phyloP scores from a whole-genome alignment of 1,140 invertebrate genomes.

The Trichogramma pretiosum region DNA sequence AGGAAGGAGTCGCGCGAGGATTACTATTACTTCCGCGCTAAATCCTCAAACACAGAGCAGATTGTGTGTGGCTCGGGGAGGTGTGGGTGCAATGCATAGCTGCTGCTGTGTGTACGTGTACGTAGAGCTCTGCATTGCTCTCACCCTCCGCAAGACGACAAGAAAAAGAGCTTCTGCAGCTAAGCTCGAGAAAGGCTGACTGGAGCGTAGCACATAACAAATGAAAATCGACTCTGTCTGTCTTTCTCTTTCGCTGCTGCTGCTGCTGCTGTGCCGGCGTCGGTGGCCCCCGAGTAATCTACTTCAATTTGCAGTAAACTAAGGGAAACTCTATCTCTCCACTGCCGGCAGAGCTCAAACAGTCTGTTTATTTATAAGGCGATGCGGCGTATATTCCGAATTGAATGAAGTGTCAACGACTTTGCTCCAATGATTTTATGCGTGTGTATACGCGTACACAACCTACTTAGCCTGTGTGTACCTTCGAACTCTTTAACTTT shows the following conservation, averaged over 20 bases:
- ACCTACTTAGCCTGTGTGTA: too few relatives aligned
- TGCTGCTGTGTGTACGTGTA: too few relatives aligned
- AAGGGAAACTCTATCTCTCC: too few relatives aligned
- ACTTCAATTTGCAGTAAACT: constrained; percentile 42
- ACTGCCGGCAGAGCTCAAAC: too few relatives aligned
- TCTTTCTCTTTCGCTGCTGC: too few relatives aligned
- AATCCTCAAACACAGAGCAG: too few relatives aligned
- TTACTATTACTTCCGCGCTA: constrained; percentile 41
- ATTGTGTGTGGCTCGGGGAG: too few relatives aligned
- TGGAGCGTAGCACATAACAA: constrained; percentile 17
- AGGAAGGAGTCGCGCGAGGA: constrained; percentile 38
- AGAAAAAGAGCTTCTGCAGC: background rate
- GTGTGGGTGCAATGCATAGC: too few relatives aligned
- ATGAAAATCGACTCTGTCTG: constrained; percentile 31
- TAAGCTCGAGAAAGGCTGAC: too few relatives aligned
- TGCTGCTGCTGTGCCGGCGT: too few relatives aligned
- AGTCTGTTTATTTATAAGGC: too few relatives aligned
- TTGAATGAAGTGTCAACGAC: constrained; percentile 17
- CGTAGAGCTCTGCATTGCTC: constrained; percentile 18
- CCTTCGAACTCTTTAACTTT: too few relatives aligned
- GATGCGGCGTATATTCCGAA: constrained; percentile 12
- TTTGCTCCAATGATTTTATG: background rate
- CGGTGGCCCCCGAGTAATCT: constrained; percentile 31
- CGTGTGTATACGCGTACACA: background rate
- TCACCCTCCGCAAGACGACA: background rate